These are phyloP conservation scores for Rhagonycha lutea DNA, from an alignment of 2,888 invertebrate species.

Conservation along the genomic window DNA sequence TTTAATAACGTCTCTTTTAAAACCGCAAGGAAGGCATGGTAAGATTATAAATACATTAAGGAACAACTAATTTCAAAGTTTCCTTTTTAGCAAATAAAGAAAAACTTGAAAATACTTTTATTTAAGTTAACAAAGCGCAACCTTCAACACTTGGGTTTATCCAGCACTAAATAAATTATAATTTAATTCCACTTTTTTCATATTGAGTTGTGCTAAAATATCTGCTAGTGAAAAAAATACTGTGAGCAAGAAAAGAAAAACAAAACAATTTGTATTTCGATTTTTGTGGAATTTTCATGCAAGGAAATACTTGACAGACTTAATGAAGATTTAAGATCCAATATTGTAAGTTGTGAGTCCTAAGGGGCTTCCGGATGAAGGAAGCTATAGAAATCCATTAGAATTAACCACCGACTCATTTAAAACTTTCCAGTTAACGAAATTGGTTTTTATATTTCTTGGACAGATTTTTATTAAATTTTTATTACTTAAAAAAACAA, in stretches of 20 bases:
- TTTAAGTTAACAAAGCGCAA: not conserved
- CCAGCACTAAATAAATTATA: not conserved
- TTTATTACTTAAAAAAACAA: not conserved
- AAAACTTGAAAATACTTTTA: not conserved
- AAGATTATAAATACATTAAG: not conserved
- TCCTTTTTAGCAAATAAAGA: not conserved
- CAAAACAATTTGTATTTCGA: not conserved
- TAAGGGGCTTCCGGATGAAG: not conserved
- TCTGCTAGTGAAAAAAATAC: not conserved
- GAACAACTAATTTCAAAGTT: not conserved
- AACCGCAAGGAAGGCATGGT: not conserved
- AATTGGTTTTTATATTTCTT: not conserved
- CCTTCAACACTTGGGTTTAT: not conserved
- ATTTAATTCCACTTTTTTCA: not conserved
- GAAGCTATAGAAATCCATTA: slow-evolving; percentile 3
- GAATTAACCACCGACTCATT: not conserved
- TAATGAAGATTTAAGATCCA: slow-evolving; percentile 9
- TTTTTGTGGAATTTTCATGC: not conserved
- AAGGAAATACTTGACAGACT: slow-evolving; percentile 4
- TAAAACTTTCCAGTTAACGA: not conserved
- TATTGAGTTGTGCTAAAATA: not conserved
- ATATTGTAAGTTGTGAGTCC: slow-evolving; percentile 1
- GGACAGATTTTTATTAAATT: not conserved
- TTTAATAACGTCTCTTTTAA: not conserved
- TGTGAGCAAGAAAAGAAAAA: not conserved